phyloP scores from a whole-genome alignment of 2,888 invertebrate species.

The Synanthedon tipuliformis region DNA sequence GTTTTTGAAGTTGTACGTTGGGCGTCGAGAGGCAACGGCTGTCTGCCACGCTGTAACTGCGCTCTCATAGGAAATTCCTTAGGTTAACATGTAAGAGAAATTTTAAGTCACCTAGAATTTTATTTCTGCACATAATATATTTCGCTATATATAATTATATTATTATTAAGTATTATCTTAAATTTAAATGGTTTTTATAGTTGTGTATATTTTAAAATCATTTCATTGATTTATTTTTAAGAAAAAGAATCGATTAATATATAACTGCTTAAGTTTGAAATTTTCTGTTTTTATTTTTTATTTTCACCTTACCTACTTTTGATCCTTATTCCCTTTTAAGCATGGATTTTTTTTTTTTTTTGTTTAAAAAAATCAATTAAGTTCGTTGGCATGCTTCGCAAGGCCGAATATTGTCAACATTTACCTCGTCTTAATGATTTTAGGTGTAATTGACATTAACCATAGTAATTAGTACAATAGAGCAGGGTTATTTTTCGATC shows the following conservation, averaged over 20 bases:
- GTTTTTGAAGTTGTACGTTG: slow-evolving; percentile 57
- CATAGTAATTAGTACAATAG: slow-evolving; percentile 69
- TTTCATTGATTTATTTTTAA: slow-evolving; percentile 69
- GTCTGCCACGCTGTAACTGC: slow-evolving; percentile 25
- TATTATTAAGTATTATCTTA: slow-evolving; percentile 71
- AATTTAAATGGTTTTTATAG: slow-evolving; percentile 70
- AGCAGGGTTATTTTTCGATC: slow-evolving; percentile 71
- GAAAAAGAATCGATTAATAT: slow-evolving; percentile 68
- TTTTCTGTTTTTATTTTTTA: slow-evolving; percentile 56
- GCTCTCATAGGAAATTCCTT: slow-evolving; percentile 67
- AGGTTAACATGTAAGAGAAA: slow-evolving; percentile 67
- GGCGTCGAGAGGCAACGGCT: slow-evolving; percentile 39
- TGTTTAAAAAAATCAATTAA: slow-evolving; percentile 28
- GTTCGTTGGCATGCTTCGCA: slow-evolving; percentile 35
- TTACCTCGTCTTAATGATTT: slow-evolving; percentile 66
- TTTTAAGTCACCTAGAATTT: slow-evolving; percentile 71
- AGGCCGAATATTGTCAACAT: slow-evolving; percentile 61
- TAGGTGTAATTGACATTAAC: slow-evolving; percentile 67
- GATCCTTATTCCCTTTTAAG: slow-evolving; percentile 42
- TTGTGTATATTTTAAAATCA: slow-evolving; percentile 70
- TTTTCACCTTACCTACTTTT: slow-evolving; percentile 29
- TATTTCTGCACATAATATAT: slow-evolving; percentile 72
- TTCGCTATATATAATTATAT: slow-evolving; percentile 70
- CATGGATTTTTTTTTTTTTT: slow-evolving; percentile 34
- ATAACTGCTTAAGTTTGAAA: slow-evolving; percentile 69